These are phyloP conservation scores for Tethya wilhelma DNA, from an alignment of 37 sponge, comb jelly and placozoan species.

Conservation along the genomic window DNA sequence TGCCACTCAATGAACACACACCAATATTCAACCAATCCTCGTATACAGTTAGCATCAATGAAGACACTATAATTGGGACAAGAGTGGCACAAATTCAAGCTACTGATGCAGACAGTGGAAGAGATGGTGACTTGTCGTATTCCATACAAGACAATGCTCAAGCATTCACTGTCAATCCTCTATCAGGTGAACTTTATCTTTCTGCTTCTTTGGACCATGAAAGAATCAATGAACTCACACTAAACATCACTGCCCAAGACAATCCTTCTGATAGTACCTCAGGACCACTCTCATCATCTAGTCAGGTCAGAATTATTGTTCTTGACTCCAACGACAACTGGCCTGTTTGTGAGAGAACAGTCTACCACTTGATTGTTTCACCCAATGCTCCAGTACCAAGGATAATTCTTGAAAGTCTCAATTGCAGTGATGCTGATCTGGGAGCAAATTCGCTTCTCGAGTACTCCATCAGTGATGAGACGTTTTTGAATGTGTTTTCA, in stretches of 20 bases:
- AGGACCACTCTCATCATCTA: not conserved
- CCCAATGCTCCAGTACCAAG: not conserved
- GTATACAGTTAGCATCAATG: not conserved
- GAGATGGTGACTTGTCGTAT: not conserved
- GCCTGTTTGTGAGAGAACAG: not conserved
- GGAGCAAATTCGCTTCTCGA: not conserved
- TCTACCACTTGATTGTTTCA: not conserved
- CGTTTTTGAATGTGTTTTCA: no score
- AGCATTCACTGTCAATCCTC: not conserved
- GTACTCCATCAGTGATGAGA: not conserved
- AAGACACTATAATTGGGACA: not conserved
- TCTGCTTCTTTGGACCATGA: not conserved
- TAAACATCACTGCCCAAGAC: not conserved
- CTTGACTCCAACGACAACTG: slow-evolving; percentile 2
- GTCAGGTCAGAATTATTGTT: not conserved
- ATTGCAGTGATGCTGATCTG: not conserved
- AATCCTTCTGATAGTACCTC: not conserved
- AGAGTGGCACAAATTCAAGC: not conserved
- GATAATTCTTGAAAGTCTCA: not conserved
- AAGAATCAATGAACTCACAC: not conserved
- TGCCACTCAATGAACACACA: not conserved
- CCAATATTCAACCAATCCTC: not conserved
- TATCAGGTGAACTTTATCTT: not conserved
- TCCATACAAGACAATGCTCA: not conserved
- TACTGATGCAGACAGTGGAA: not conserved